Base-by-base conservation (phyloP, 1,140 invertebrate species). In the Drosophila grimshawi region DNA sequence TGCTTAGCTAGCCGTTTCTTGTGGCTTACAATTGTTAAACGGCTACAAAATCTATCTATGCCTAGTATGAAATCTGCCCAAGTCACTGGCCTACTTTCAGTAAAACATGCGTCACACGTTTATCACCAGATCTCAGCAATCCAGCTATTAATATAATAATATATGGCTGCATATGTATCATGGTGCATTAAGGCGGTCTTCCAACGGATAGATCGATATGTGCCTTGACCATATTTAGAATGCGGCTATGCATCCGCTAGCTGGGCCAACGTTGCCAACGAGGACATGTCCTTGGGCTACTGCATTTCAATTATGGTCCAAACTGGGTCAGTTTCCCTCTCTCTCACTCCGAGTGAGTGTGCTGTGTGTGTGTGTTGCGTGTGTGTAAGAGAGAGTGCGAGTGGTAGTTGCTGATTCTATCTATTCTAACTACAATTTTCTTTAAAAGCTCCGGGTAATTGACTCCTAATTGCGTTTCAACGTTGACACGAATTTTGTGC, bases 221-320 rank as follows among this genome's bases (percentile, higher is more conserved):
- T 46, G 57, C 70, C 70, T 73, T 73, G 70, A 73, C 70, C 70
- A 73, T 73, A 73, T 68, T 73, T 73, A 19, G 49, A 68, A 55
- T 68, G 70, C 48, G 62, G 63, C 33, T 73, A 46, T 59, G 27
- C 33, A 32, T 67, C 30, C 37, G 30, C 8, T 19, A 2, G 43
- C 56, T 53, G 59, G 57, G 43, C 5, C 11, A 33, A 5, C 30
- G 57, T 19, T 39, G 55, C 29, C 49, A 73, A 73, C 70, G 64
- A 68, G 70, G 64, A 67, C 64, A 73, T 73, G 70, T 73, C 70
- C 70, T 73, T 73, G 48, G 64, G 70, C 70, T 33, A 68, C 48
- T 81, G 74, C 68, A 81, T 78, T 82, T 79, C 57, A 79, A 79
- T 83, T 76, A 75, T 53, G 30, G 27, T 45, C 43, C 5, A 43